Evolutionary conservation across 2,113 vertebrate species (phyloP), one percentile per base, ranked within the genome.

Genomic region (Paralichthys olivaceus): DNA sequence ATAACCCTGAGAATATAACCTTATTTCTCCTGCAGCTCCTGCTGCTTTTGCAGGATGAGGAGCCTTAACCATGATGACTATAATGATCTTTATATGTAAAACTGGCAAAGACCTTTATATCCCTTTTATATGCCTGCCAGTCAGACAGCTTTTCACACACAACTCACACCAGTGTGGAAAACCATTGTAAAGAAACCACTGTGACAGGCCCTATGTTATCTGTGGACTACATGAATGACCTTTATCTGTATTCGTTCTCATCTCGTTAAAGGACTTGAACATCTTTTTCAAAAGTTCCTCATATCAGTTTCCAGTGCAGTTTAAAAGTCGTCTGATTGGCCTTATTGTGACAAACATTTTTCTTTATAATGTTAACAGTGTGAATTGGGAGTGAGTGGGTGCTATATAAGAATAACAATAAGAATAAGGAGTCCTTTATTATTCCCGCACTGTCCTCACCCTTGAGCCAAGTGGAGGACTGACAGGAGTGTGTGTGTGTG

Each of bases 391-490:
- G 45, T n/a, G 0, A 49, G 23, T 72, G 72, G 62, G n/a, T n/a
- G n/a, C n/a, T n/a, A n/a, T n/a, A n/a, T n/a, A n/a, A n/a, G n/a
- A n/a, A n/a, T n/a, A n/a, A n/a, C n/a, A n/a, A n/a, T n/a, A n/a
- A n/a, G n/a, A n/a, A n/a, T n/a, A n/a, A n/a, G n/a, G n/a, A n/a
- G n/a, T n/a, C n/a, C n/a, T n/a, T n/a, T n/a, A n/a, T n/a, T n/a
- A n/a, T n/a, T n/a, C n/a, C n/a, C n/a, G n/a, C n/a, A n/a, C n/a
- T 19, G 53, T 73, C 61, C 71, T 80, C 68, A 74, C 74, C 71
- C 67, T 12, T 22, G 65, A 65, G 86, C 73, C 53, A 64, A 68
- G 68, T 23, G 69, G 47, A 54, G 59, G 49, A 14, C 14, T 11
- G 43, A 61, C 14, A 54, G 34, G 74, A 43, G 80, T 7, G 32